Evolutionary conservation across 2,888 invertebrate genomes (phyloP), one percentile per base, ranked within the genome.

Genomic region (Heliconius erato): DNA sequence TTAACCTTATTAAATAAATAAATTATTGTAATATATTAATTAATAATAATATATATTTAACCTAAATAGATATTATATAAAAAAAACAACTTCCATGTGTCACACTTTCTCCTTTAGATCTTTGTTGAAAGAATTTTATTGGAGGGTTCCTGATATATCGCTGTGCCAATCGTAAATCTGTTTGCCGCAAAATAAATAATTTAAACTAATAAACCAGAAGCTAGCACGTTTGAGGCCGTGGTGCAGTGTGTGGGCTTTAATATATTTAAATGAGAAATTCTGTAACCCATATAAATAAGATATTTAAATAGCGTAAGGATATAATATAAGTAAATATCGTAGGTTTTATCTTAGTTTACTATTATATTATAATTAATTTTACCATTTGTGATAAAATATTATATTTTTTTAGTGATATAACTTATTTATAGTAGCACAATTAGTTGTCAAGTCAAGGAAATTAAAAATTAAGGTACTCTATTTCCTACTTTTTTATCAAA

Each of bases 101-200:
- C 40, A 44, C 26, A 40, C 26, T 65, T 78, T 44, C 67, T 78
- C 67, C 74, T 85, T 76, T 88, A 90, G 40, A 84, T 90, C 91
- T 68, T 32, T 84, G 86, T 84, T 79, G 79, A 83, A 85, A 86
- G 90, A 89, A 90, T 95, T 95, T 95, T 96, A 96, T 95, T 94
- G 92, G 94, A 90, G 92, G 91, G 90, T 90, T 90, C 88, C 94
- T 94, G 94, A 96, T 94, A 94, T 94, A 96, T 95, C 91, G 94
- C 88, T 89, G 91, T 91, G 90, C 91, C 93, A 92, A 92, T 93
- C 95, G 96, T 96, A 96, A 96, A 96, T 96, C 95, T 94, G 93
- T 93, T 92, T 91, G 92, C 91, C 92, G 92, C 86, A 89, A 94
- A 93, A 95, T 96, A 95, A 95, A 96, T 95, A 95, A 95, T 96